phyloP scores from a whole-genome alignment of 2,113 vertebrate genomes.

The Elephas maximus region DNA sequence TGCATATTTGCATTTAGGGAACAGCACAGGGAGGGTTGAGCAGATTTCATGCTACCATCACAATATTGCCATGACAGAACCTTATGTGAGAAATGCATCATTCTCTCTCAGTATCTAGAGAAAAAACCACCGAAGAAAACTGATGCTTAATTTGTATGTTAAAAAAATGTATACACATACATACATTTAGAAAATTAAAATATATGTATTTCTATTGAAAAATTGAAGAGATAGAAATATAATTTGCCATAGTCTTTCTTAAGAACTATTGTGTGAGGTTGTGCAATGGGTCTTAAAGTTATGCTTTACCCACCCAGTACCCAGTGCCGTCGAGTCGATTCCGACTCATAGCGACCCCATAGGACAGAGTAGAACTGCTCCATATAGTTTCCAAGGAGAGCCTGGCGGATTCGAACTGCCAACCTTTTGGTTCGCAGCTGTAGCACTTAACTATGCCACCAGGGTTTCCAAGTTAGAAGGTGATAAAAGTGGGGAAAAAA shows the following conservation, averaged over 20 bases:
- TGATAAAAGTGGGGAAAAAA: not conserved
- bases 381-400: too few relatives aligned
- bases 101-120: not conserved
- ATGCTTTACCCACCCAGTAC: not conserved
- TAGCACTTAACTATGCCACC: too few relatives aligned
- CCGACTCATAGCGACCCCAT: too few relatives aligned
- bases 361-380: too few relatives aligned
- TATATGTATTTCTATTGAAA: not conserved
- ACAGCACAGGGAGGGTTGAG: not conserved
- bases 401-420: too few relatives aligned
- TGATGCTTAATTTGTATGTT: not conserved
- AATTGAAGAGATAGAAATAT: not conserved
- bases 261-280: not conserved
- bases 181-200: too few relatives aligned
- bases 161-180: not conserved
- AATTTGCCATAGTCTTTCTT: not conserved
- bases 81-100: not conserved
- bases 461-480: not conserved
- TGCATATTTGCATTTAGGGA: not conserved
- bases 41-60: not conserved
- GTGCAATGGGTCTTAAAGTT: not conserved
- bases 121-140: not conserved
- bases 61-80: not conserved
- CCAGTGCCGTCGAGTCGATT: too few relatives aligned
- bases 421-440: too few relatives aligned